Percentiles rank a stretch among this genome's conserved stretches.
phyloP scores from a whole-genome alignment of 2,797 vertebrate species.

The Mastacembelus armatus region DNA sequence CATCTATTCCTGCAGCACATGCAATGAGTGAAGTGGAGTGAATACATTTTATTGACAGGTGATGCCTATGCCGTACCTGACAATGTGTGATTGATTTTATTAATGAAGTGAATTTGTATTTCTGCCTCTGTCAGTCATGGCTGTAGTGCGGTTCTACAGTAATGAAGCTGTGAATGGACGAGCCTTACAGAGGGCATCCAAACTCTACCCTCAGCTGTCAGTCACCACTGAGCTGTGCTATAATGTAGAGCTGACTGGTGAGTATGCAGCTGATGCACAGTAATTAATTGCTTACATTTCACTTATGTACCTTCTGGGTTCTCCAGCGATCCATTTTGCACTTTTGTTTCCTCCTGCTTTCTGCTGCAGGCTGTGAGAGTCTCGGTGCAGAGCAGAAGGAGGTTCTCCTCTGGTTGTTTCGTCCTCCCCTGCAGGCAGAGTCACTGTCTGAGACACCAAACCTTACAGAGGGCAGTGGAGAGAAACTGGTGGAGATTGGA shows the following conservation, averaged over 20 bases:
- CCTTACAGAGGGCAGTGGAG: constrained; percentile 75
- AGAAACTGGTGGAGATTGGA: constrained; percentile 89
- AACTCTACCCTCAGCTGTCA: constrained; percentile 75
- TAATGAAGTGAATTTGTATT: constrained; percentile 11
- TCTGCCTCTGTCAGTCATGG: constrained; percentile 74
- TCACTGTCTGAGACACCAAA: constrained; percentile 81
- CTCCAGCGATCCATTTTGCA: neutral
- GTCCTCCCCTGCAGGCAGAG: constrained; percentile 80
- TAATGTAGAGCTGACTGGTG: constrained; percentile 85
- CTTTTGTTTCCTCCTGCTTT: constrained; percentile 7
- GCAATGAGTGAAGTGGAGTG: neutral
- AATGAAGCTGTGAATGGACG: constrained; percentile 69
- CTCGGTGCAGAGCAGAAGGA: constrained; percentile 79
- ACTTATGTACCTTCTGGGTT: neutral
- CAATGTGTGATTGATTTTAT: neutral
- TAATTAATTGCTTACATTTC: neutral
- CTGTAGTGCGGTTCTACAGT: constrained; percentile 82
- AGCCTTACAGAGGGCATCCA: constrained; percentile 71
- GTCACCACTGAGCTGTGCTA: constrained; percentile 82
- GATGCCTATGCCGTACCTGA: neutral
- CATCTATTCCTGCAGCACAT: constrained; percentile 5
- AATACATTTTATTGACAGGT: constrained; percentile 5
- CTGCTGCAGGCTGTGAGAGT: constrained; percentile 70
- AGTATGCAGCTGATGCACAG: constrained; percentile 28
- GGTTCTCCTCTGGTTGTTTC: constrained; percentile 88